A percentile compares a stretch with the other conserved stretches of the same genome.
phyloP scores from a whole-genome alignment of 2,113 vertebrate genomes.

The Pseudorectes ferrugineus region DNA sequence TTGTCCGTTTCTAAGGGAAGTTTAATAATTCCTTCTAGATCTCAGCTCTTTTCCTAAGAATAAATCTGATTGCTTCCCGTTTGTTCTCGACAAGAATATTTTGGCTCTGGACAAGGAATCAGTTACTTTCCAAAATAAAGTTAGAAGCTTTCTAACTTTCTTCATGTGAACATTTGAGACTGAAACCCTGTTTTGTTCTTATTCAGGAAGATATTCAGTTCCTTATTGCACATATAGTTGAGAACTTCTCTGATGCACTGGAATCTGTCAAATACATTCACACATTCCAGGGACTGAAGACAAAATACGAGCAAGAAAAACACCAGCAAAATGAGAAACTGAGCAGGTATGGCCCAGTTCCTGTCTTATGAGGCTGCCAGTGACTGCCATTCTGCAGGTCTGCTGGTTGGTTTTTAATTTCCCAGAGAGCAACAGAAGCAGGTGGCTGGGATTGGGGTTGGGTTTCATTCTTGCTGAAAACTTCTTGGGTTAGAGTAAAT shows the following conservation, averaged over 20 bases:
- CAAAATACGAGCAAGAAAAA: constrained; percentile 92
- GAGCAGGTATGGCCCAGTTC: constrained; percentile 76
- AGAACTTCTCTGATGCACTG: constrained; percentile 96
- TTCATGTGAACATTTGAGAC: neutral
- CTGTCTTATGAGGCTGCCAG: neutral
- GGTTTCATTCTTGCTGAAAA: neutral
- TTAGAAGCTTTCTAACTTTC: neutral
- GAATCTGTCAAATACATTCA: constrained; percentile 93
- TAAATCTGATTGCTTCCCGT: neutral
- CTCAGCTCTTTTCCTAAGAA: neutral
- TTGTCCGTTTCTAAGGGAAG: neutral
- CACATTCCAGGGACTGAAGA: constrained; percentile 94
- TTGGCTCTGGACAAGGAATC: neutral
- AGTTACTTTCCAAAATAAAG: neutral
- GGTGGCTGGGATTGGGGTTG: neutral
- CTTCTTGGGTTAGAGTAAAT: neutral
- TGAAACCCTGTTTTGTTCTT: constrained; percentile 41
- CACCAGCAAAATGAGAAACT: constrained; percentile 85
- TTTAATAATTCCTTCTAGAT: neutral
- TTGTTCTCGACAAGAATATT: neutral
- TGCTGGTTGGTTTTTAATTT: neutral
- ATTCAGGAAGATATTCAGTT: constrained; percentile 91
- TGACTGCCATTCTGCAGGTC: no score
- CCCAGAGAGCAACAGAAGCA: neutral
- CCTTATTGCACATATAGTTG: constrained; percentile 94